These are phyloP conservation scores for Polyploca ridens DNA, from an alignment of 2,888 invertebrate genomes.

Conservation along the genomic window DNA sequence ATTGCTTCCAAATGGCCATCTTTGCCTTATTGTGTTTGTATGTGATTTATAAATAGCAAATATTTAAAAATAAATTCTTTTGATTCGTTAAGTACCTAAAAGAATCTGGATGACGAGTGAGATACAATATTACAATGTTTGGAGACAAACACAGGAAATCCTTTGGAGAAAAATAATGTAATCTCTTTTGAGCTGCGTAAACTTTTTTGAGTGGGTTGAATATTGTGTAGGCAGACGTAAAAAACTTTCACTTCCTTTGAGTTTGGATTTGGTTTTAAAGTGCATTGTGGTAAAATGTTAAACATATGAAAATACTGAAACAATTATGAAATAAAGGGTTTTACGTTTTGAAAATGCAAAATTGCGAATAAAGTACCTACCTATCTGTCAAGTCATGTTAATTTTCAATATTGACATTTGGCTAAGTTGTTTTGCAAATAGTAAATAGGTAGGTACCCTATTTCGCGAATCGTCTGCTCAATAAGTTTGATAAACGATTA, in stretches of 20 bases:
- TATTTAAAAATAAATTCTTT: not conserved
- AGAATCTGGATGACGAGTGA: not conserved
- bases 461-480: not conserved
- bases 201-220: constrained; percentile 27
- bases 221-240: constrained; percentile 31
- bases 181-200: constrained; percentile 28
- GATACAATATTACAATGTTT: not conserved
- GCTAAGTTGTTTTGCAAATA: not conserved
- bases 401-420: not conserved
- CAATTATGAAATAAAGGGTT: not conserved
- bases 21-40: not conserved
- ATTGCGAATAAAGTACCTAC: not conserved
- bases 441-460: not conserved
- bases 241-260: constrained; percentile 9
- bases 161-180: constrained; percentile 15
- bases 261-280: not conserved
- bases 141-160: constrained; percentile 24
- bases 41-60: not conserved
- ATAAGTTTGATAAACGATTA: too few relatives aligned
- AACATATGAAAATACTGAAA: too few relatives aligned
- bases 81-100: not conserved
- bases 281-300: not conserved
- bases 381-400: too few relatives aligned
- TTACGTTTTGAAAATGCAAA: not conserved
- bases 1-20: too few relatives aligned